phyloP scores from a whole-genome alignment of 2,113 vertebrate species.

The Panurus biarmicus region DNA sequence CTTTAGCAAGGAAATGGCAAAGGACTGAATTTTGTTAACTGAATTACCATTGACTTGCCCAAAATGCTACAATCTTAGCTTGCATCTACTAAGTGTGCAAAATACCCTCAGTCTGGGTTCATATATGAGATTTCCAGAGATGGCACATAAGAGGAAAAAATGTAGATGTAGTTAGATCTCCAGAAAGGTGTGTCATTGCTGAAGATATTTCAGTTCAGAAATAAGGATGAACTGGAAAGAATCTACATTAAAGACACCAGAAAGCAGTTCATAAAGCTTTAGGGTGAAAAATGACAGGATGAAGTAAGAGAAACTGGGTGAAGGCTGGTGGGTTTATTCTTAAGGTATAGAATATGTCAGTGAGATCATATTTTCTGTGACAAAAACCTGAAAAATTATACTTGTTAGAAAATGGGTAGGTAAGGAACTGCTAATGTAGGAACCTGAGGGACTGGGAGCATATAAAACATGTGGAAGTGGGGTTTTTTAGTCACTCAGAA shows the following conservation, averaged over 20 bases:
- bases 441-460: not conserved
- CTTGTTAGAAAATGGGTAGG: not conserved
- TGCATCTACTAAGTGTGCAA: not conserved
- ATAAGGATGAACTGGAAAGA: not conserved
- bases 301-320: not conserved
- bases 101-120: not conserved
- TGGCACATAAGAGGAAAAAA: not conserved
- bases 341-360: not conserved
- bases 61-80: not conserved
- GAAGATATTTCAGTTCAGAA: not conserved
- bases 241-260: not conserved
- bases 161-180: not conserved
- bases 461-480: not conserved
- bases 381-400: not conserved
- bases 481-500: not conserved
- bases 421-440: not conserved
- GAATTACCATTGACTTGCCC: not conserved
- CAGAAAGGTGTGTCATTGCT: not conserved
- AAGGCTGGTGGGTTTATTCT: not conserved
- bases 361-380: not conserved
- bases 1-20: not conserved
- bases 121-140: not conserved
- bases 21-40: not conserved
- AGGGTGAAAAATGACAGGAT: not conserved
- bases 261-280: not conserved